Conservation (phyloP, 2,113 vertebrate species). For the Megaptera novaeangliae region DNA sequence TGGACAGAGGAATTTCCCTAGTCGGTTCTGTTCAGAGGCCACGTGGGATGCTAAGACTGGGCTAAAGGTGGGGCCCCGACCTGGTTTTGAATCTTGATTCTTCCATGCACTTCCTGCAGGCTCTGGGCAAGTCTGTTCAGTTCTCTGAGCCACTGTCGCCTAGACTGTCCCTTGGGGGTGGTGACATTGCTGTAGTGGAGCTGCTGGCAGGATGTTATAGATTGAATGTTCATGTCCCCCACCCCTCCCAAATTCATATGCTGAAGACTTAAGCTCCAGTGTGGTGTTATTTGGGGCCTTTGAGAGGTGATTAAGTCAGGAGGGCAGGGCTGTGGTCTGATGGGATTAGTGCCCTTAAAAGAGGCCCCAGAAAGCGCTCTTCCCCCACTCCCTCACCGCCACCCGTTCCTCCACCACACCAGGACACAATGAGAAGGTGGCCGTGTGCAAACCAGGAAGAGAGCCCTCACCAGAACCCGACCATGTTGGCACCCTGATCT, state of each 20-base stretch:
- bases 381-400: accelerated
- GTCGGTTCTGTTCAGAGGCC: not conserved
- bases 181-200: accelerated
- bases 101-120: not conserved
- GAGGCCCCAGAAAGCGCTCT: not conserved
- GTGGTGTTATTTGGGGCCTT: not conserved
- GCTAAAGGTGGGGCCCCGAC: no score
- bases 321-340: not conserved
- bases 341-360: not conserved
- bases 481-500: no score
- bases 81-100: not conserved
- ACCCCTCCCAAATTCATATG: not conserved
- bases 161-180: accelerated
- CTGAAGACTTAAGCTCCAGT: not conserved
- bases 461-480: not conserved
- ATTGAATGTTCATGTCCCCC: not conserved
- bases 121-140: accelerated
- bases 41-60: no score
- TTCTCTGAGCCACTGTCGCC: not conserved
- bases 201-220: not conserved
- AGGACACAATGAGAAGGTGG: not conserved
- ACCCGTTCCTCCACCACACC: not conserved
- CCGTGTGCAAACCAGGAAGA: not conserved
- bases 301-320: not conserved
- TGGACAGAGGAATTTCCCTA: accelerated